Base-by-base conservation (phyloP, 2,113 vertebrate species). In the Phoenicopterus ruber region DNA sequence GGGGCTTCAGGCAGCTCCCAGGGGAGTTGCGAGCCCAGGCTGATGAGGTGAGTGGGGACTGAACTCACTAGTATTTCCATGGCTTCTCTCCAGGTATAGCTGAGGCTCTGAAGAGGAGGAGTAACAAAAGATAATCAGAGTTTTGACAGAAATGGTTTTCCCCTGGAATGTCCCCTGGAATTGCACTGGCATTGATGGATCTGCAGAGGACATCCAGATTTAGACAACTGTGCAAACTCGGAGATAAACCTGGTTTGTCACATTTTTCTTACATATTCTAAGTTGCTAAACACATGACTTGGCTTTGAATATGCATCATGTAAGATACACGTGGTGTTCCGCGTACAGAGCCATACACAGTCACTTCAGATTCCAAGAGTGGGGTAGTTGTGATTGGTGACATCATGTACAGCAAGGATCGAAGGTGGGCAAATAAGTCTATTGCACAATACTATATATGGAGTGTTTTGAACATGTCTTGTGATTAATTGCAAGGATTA, bases 261-360 rank as follows among this genome's bases (percentile, higher is more conserved):
- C 4, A 0, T 50, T 44, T 86, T 59, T 29, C 34, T 61, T 52
- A 6, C 1, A 0, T 19, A 1, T 61, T 52, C 25, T 5, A 5
- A 77, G 80, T 76, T 67, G 42, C 73, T 52, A n/a, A 82, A 22
- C 6, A 3, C 4, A 8, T 24, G 14, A 17, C 22, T 34, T 86
- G 49, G 7, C 28, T 29, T n/a, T 49, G 40, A 36, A 7, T 3
- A 2, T 72, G 40, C 19, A 5, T 12, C 44, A 0, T 34, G 31
- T 28, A 5, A 66, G 65, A 52, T 17, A 12, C 1, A 1, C 6
- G 2, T 7, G 5, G 1, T 55, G 34, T 25, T 69, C n/a, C 17
- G 61, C 34, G 5, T 6, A 14, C 52, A 15, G 42, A n/a, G 61
- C 8, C 20, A 2, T 34, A 1, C 14, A 4, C 6, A 0, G 62